Base-by-base conservation (phyloP, 1,140 invertebrate genomes). In the Drosophila baimaii region DNA sequence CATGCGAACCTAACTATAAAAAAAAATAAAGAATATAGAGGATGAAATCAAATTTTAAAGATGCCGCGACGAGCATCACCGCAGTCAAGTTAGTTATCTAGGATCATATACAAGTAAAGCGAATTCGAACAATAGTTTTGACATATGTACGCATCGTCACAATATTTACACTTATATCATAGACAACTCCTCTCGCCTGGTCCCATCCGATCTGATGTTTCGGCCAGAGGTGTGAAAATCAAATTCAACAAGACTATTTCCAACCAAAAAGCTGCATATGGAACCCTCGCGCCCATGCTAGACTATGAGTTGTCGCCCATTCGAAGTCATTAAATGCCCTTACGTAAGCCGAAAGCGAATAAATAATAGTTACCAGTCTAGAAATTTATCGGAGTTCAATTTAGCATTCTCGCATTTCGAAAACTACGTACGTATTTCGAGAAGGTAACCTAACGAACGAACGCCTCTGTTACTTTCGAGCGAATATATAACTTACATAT, bases 41-140 rank as follows among this genome's bases (percentile, higher is more conserved):
- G 81, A 52, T 55, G 51, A 88, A 82, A 77, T 70, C 61, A 75
- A 82, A 79, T 72, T 78, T 68, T 58, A 71, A 81, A 44, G 63
- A 54, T 55, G 64, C 52, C 41, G 33, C 39, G 41, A 37, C 31
- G 52, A 62, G 29, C 37, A 59, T 29, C 52, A 35, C 37, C 41
- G 27, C 51, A 59, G 52, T 58, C 44, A 63, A 68, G 52, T 59
- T 66, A 73, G 70, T 73, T 74, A 79, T 77, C 43, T 86, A 79
- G 78, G 58, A 61, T 57, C 81, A 80, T 84, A 73, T 85, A 86
- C 70, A 86, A 81, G 61, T 61, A 52, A 69, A 31, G 21, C 29
- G 27, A 70, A 81, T 69, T 65, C 46, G 35, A 78, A 81, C 73
- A 85, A 81, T 80, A 75, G 73, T 64, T 80, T 84, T 61, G 39